phyloP scores from a whole-genome alignment of 2,888 invertebrate species.

The Calephelis perditalis region DNA sequence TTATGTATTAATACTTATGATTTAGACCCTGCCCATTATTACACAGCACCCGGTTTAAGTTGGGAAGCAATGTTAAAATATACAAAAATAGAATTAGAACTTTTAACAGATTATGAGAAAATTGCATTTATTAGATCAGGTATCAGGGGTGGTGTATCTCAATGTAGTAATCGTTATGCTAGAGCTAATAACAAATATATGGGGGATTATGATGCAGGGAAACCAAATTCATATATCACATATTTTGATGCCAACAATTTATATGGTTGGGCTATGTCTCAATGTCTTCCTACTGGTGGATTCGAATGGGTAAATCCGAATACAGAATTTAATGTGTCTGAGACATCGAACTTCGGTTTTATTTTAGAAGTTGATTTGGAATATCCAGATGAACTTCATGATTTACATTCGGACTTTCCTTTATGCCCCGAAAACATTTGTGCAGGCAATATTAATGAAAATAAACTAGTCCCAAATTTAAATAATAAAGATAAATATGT shows the following conservation, averaged over 20 bases:
- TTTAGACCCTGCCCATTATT: constrained; percentile 32
- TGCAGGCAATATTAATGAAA: constrained; percentile 19
- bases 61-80: constrained; percentile 35
- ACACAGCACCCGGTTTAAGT: constrained; percentile 33
- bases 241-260: constrained; percentile 16
- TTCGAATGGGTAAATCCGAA: constrained; percentile 10
- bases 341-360: constrained; percentile 5
- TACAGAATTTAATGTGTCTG: constrained; percentile 5
- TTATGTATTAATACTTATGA: constrained; percentile 30
- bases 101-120: constrained; percentile 29
- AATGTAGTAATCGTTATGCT: not conserved
- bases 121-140: constrained; percentile 24
- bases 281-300: constrained; percentile 9
- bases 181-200: not conserved
- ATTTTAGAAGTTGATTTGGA: constrained; percentile 39
- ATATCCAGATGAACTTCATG: constrained; percentile 34
- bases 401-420: constrained; percentile 34
- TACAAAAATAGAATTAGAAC: constrained; percentile 27
- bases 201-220: too few relatives aligned
- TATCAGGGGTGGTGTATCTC: not conserved
- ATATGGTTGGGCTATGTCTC: constrained; percentile 16
- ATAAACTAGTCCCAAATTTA: constrained; percentile 27
- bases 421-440: constrained; percentile 28
- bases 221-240: constrained; percentile 3
- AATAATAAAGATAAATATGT: constrained; percentile 20